Base-by-base conservation (phyloP, 2,797 vertebrate species). In the Cetoscarus ocellatus region DNA sequence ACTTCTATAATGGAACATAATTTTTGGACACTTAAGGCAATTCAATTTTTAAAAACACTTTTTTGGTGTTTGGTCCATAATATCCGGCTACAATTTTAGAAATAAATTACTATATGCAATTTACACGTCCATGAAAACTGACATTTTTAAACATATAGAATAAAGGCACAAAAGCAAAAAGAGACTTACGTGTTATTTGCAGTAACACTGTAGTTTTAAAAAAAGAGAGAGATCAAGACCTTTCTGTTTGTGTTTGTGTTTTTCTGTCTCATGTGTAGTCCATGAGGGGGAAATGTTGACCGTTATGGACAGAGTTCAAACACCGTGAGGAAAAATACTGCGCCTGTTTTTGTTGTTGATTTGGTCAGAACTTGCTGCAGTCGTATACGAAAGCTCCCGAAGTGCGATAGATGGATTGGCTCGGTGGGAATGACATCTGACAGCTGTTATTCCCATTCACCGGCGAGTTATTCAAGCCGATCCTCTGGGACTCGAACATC, bases 21-120 rank as follows among this genome's bases (percentile, higher is more conserved):
- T 87, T 90, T 88, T 89, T 65, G 91, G 95, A 95, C 91, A 94
- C 92, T 96, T 95, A 94, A 94, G 94, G 94, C 91, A 95, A 86
- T 93, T 96, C 91, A 95, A 93, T 94, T 54, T n/a, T 97, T 96
- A 94, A 91, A 96, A 97, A 97, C 96, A 97, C 95, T 96, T 83
- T 55, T 83, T 79, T 93, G 95, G 95, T 94, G 94, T 97, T 99
- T 99, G 97, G 98, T 98, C 97, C 97, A 91, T 94, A 95, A 95
- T 92, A 96, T 96, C 95, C 94, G 95, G 95, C 95, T 96, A 97
- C 95, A 97, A 94, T 91, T 56, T 94, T 96, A 95, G 95, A 99
- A 99, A 99, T 99, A 99, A 99, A 99, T 99, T 99, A 99, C 96
- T 99, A 98, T 98, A 94, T 95, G 96, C 96, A 96, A 97, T 97